Percentiles rank a stretch among this genome's conserved stretches.
Evolutionary conservation across 2,888 invertebrate genomes (phyloP).

Genomic region (Agriotes lineatus): DNA sequence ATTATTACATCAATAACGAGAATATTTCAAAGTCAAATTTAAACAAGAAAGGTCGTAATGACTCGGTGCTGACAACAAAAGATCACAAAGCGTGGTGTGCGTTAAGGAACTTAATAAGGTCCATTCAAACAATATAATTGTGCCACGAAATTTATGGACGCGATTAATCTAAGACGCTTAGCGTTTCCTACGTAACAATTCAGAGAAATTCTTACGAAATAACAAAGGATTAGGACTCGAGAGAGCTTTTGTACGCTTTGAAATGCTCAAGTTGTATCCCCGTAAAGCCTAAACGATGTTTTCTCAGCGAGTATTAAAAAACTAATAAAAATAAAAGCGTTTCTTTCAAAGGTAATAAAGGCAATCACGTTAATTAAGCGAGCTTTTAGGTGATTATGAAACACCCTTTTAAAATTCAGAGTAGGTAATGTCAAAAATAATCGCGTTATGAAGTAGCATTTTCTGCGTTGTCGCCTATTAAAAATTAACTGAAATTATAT

Average conservation of each 20-base stretch:
- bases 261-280: conserved; percentile 28
- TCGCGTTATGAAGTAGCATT: conserved; percentile 34
- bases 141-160: conserved; percentile 47
- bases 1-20: conserved; percentile 37
- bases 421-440: conserved; percentile 39
- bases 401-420: conserved; percentile 37
- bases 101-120: conserved; percentile 44
- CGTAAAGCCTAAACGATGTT: conserved; percentile 34
- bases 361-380: conserved; percentile 40
- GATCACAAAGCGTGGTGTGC: conserved; percentile 26
- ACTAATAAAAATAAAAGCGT: conserved; percentile 44
- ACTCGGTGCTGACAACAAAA: conserved; percentile 43
- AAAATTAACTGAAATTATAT: conserved; percentile 36
- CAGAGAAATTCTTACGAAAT: conserved; percentile 27
- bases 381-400: conserved; percentile 43
- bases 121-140: conserved; percentile 50
- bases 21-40: conserved; percentile 49
- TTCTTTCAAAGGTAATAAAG: conserved; percentile 42
- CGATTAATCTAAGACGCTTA: conserved; percentile 47
- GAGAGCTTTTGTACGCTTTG: conserved; percentile 9
- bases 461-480: conserved; percentile 31
- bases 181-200: conserved; percentile 35
- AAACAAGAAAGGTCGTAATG: conserved; percentile 47
- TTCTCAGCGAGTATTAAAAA: conserved; percentile 31
- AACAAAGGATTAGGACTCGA: conserved; percentile 26